Base-by-base conservation (phyloP, 2,888 invertebrate species). In the Stenodera caucasica region DNA sequence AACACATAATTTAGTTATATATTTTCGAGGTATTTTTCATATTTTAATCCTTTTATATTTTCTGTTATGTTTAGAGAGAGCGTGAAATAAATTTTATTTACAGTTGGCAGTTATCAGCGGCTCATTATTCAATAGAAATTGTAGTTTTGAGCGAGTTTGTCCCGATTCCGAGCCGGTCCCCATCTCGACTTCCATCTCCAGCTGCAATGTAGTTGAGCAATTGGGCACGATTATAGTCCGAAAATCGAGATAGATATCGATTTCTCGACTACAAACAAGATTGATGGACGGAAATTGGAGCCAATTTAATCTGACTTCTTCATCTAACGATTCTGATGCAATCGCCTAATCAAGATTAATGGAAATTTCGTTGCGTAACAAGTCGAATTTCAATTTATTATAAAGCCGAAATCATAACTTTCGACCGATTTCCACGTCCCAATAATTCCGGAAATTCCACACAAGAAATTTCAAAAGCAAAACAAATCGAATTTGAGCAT, bases 311-410 rank as follows among this genome's bases (percentile, higher is more conserved):
- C n/a, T n/a, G n/a, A n/a, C n/a, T n/a, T n/a, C n/a, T n/a, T n/a
- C n/a, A n/a, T n/a, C n/a, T n/a, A n/a, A n/a, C n/a, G n/a, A 8
- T 37, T 15, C 37, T 37, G 37, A 1, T 37, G 37, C 15, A 37
- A 37, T 49, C 54, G 49, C 54, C 49, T 54, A 53, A 58, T 58
- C 50, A 58, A 54, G 26, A 30, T 49, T 49, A 58, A 54, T 49
- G 29, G 23, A 37, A 18, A 45, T 35, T 37, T 37, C 37, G 15
- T n/a, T n/a, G n/a, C n/a, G n/a, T n/a, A n/a, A n/a, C n/a, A 37
- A 37, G 15, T 37, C 15, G 2, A 37, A 15, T 37, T 35, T 15
- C 1, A 37, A 35, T 35, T 35, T 15, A 15, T n/a, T n/a, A 37
- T 14, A 37, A 37, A 37, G 0, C 37, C 7, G 7, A 15, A 15